Base-by-base conservation (phyloP, 2,113 vertebrate genomes). In the Myotis lucifugus region DNA sequence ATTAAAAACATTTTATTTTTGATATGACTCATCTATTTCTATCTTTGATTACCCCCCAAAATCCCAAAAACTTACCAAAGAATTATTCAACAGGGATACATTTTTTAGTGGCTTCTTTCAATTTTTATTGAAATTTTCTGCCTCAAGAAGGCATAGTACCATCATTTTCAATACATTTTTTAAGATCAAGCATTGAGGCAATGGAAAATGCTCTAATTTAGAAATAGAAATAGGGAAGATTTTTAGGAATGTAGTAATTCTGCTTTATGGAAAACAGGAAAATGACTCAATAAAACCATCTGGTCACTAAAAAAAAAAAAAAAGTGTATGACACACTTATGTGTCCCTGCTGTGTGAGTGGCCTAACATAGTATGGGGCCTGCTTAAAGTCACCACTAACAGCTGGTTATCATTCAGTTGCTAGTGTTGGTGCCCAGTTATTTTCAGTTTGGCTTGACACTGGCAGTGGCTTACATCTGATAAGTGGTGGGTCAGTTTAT, bases 1-100 rank as follows among this genome's bases (percentile, higher is more conserved):
- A 78, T 67, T 11, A 82, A 88, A 96, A 96, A 94, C 42, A 79
- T 42, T 34, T n/a, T 8, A 91, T 74, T 37, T 97, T 72, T 97
- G 97, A 95, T 94, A 97, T 87, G 93, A 97, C 95, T 74, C 56
- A 89, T 98, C 94, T 97, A 98, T 98, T 98, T 98, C 74, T 91
- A 86, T 69, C 85, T 90, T 97, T 78, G 48, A 83, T 97, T 97
- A 98, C 4, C 48, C 48, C 48, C 8, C 2, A 21, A 8, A 98
- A 50, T 3, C 19, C 27, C 29, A n/a, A 37, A 88, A n/a, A 17
- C 9, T 77, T 86, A 74, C 18, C 9, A 59, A 92, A 66, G 23
- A 66, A 25, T 74, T 95, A 6, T 92, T 76, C 37, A 73, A 42
- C 10, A n/a, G n/a, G 56, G 0, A 37, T 74, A 10, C 84, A 8